phyloP scores from a whole-genome alignment of 2,888 invertebrate genomes.

The Hemistola chrysoprasaria region DNA sequence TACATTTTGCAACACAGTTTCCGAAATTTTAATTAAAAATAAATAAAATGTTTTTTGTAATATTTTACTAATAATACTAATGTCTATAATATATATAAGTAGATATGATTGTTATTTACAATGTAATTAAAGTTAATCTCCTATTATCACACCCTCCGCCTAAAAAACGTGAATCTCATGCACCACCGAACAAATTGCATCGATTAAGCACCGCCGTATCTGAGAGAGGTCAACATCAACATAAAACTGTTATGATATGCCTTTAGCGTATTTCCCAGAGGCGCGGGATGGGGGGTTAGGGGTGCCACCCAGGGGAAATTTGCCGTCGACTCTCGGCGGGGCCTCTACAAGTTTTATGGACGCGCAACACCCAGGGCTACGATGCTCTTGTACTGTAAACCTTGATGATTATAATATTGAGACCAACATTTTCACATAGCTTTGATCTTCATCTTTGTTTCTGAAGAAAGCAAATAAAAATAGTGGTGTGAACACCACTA shows the following conservation, averaged over 20 bases:
- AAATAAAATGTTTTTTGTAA: too few species aligned
- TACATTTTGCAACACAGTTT: too few species aligned
- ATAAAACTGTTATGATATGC: conserved; percentile 82
- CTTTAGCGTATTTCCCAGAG: conserved; percentile 78
- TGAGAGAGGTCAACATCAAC: conserved; percentile 76
- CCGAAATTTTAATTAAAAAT: too few species aligned
- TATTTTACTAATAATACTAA: too few species aligned
- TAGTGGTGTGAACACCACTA: too few species aligned
- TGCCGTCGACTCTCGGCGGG: conserved; percentile 74
- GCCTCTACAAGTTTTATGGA: conserved; percentile 81
- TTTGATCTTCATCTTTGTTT: too few species aligned
- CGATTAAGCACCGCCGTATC: conserved; percentile 52
- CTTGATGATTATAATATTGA: conserved; percentile 8
- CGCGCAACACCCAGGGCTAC: conserved; percentile 62
- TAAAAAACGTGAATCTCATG: conserved; percentile 5
- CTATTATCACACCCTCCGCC: neutral
- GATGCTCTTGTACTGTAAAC: conserved; percentile 21
- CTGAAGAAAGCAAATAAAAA: too few species aligned
- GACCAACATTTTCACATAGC: too few species aligned
- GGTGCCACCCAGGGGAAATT: conserved; percentile 78
- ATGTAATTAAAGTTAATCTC: too few species aligned
- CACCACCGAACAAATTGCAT: conserved; percentile 39
- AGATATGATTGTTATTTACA: too few species aligned
- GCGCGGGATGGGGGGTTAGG: conserved; percentile 58
- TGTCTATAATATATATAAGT: too few species aligned